Percentiles rank a stretch among this genome's conserved stretches.
phyloP scores from a whole-genome alignment of 64 coral and sea anemone genomes.

The Stichodactyla mertensii region DNA sequence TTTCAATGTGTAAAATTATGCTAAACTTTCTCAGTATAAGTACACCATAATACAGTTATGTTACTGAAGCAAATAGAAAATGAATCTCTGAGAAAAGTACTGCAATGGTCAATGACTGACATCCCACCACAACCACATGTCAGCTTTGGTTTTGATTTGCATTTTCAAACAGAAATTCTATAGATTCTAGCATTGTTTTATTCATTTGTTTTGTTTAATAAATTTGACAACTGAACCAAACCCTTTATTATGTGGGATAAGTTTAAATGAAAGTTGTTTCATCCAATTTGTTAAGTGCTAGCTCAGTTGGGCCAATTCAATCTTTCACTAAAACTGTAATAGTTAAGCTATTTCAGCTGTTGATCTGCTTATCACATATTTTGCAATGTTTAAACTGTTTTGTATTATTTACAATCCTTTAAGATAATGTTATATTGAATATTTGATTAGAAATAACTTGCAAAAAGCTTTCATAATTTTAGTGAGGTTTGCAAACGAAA shows the following conservation, averaged over 20 bases:
- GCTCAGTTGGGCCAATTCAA: no score
- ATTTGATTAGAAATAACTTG: no score
- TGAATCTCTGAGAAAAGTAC: neutral
- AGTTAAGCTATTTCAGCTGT: no score
- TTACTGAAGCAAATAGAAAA: neutral
- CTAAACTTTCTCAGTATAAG: neutral
- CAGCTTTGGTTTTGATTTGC: neutral
- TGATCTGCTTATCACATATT: no score
- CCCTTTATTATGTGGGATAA: neutral
- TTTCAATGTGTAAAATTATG: neutral
- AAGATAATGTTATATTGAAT: no score
- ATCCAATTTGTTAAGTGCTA: neutral
- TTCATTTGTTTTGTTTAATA: neutral
- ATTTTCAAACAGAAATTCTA: neutral
- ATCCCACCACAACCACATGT: neutral
- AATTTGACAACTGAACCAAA: neutral
- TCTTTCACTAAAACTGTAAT: no score
- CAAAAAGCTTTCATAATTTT: no score
- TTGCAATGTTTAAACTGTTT: no score
- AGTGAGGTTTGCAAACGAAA: no score
- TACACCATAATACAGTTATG: neutral
- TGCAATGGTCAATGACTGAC: neutral
- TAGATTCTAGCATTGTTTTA: neutral
- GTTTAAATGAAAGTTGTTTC: neutral
- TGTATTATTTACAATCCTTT: no score